A percentile compares a stretch with the other conserved stretches of the same genome.
Evolutionary conservation across 1,140 invertebrate genomes (phyloP).

Genomic region (Bathynomus jamesi): DNA sequence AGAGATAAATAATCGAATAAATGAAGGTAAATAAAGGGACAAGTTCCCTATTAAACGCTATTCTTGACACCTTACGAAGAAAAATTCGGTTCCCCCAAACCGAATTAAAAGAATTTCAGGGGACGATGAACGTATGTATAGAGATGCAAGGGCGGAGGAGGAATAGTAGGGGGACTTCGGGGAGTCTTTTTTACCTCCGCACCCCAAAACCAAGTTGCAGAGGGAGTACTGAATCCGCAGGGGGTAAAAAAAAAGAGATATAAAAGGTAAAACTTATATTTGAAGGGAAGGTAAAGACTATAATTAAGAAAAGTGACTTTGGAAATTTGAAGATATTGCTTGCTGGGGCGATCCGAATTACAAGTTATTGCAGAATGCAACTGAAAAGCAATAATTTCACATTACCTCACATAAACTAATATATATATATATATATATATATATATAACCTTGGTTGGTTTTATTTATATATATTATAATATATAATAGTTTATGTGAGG

Average conservation of each 20-base stretch:
- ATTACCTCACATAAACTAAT: not conserved
- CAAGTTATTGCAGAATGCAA: not conserved
- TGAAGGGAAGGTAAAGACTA: not conserved
- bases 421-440: slow-evolving; percentile 2
- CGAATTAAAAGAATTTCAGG: too few relatives aligned
- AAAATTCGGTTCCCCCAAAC: too few relatives aligned
- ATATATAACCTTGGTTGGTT: not conserved
- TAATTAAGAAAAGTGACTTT: not conserved
- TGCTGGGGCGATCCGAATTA: not conserved
- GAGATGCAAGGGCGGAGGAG: too few relatives aligned
- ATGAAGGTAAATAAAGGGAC: too few relatives aligned
- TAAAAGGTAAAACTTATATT: not conserved
- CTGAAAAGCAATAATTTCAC: not conserved
- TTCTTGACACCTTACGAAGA: too few relatives aligned
- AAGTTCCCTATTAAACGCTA: too few relatives aligned
- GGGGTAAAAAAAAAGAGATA: not conserved
- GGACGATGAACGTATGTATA: too few relatives aligned
- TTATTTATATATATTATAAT: not conserved
- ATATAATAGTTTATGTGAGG: not conserved
- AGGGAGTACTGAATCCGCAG: too few relatives aligned
- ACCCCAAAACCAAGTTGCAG: too few relatives aligned
- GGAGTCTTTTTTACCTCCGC: too few relatives aligned
- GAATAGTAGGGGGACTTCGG: too few relatives aligned
- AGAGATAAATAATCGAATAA: too few relatives aligned
- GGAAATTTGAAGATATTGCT: not conserved